Percentiles rank a stretch among this genome's conserved stretches.
phyloP scores from a whole-genome alignment of 2,113 vertebrate species.

The Chionis minor region DNA sequence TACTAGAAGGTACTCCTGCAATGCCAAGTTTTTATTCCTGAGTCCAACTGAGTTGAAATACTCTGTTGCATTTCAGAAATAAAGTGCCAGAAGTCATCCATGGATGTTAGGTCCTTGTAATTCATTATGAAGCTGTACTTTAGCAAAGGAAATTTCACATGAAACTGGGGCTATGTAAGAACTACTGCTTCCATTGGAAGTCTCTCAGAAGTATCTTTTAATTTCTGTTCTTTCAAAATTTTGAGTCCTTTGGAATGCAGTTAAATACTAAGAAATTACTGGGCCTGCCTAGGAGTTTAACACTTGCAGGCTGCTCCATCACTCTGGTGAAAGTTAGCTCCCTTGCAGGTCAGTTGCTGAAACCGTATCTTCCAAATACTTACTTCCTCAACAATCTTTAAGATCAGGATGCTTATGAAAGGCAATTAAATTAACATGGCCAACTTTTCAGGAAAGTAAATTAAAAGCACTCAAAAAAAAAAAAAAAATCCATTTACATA shows the following conservation, averaged over 20 bases:
- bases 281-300: not conserved
- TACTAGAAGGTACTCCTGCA: not conserved
- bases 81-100: not conserved
- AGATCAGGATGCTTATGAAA: not conserved
- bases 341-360: not conserved
- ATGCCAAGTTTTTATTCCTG: not conserved
- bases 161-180: not conserved
- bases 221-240: not conserved
- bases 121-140: not conserved
- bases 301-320: not conserved
- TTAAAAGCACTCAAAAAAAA: not conserved
- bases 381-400: not conserved
- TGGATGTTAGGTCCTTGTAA: not conserved
- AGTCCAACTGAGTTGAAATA: not conserved
- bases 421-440: not conserved
- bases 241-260: not conserved
- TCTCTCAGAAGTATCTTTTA: not conserved
- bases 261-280: not conserved
- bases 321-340: not conserved
- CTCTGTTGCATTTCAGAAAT: not conserved
- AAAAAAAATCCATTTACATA: not conserved
- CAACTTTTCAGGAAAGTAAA: not conserved
- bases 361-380: not conserved
- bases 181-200: not conserved
- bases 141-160: not conserved